Base-by-base conservation (phyloP, 2,888 invertebrate genomes). In the Stegana nigrithorax region DNA sequence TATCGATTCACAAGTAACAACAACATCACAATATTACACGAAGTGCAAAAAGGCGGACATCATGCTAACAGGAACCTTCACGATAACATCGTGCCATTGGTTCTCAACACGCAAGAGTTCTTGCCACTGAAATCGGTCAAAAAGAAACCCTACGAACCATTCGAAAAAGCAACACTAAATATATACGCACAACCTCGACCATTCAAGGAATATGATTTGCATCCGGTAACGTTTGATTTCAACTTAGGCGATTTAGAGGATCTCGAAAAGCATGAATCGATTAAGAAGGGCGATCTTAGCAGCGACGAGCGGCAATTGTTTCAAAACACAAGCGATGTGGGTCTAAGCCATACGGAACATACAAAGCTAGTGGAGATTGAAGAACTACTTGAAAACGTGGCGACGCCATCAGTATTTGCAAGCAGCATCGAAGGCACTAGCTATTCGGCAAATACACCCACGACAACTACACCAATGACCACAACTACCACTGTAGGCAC, bases 211-310 rank as follows among this genome's bases (percentile, higher is more conserved):
- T 78, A 79, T 42, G 82, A 84, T n/a, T 68, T 81, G 36, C 84
- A 84, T 70, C 79, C 85, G 2, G 84, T 83, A 0, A 75, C 81
- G 17, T 85, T 85, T 55, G 85, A 85, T 63, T 85, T 84, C 27
- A 85, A 85, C 67, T 65, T 84, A 53, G 84, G 85, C 4, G 85
- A 85, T 42, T 68, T 85, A 5, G 86, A 85, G 67, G 84, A 84
- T 59, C 67, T 82, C 23, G 72, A 73, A n/a, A 78, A 82, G 55
- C 83, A 84, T 63, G 85, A 83, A 58, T 69, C 75, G 4, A 75
- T 82, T 56, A 80, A 82, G 50, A 84, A 80, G 64, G 83, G 78
- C 4, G 84, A 84, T 55, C 70, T 84, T 0, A 84, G 73, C 62
- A 73, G 73, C 12, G 81, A 83, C 50, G 83, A 83, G 50, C 78